Base-by-base conservation (phyloP, 2,888 invertebrate species). In the Tillus elongatus region DNA sequence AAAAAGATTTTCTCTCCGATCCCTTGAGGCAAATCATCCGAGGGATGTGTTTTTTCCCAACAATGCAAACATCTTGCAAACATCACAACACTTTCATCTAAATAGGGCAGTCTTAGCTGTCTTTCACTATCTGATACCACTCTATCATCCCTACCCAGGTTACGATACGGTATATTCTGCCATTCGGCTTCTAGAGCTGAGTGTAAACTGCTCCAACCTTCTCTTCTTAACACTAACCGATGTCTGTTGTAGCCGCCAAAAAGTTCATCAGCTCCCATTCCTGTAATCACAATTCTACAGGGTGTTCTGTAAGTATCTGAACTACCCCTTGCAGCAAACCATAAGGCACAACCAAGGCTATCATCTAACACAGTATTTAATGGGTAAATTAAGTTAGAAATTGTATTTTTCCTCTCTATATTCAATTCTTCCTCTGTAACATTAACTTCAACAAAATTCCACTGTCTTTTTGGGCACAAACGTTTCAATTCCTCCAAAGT, bases 241-340 rank as follows among this genome's bases (percentile, higher is more conserved):
- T 97, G 95, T 41, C 92, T 74, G 19, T 81, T 80, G 59, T 97
- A 97, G 2, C 97, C 97, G 33, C 90, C 95, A 58, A 97, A 84
- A 44, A 96, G 72, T 68, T 98, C 98, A 72, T 98, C 98, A 1
- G 97, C 96, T 4, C 97, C 97, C 70, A 90, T 90, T 19, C 97
- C 97, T 50, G 87, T 68, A 46, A 95, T 63, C 41, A 92, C 65
- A 12, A 91, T 74, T 61, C 85, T 73, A 47, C 78, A 75, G 12
- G 77, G 66, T 24, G 83, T 80, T 38, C 57, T 59, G 43, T 72
- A 74, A 2, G 46, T 36, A 8, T 53, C 49, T 33, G 79, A 82
- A 43, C 67, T 56, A 2, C 82, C 92, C 53, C 82, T 70, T 31
- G 90, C 80, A 13, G 96, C 96, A 74, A 97, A 98, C 95, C 96